Evolutionary conservation across 2,888 invertebrate genomes (phyloP).

Genomic region (Luperina testacea): DNA sequence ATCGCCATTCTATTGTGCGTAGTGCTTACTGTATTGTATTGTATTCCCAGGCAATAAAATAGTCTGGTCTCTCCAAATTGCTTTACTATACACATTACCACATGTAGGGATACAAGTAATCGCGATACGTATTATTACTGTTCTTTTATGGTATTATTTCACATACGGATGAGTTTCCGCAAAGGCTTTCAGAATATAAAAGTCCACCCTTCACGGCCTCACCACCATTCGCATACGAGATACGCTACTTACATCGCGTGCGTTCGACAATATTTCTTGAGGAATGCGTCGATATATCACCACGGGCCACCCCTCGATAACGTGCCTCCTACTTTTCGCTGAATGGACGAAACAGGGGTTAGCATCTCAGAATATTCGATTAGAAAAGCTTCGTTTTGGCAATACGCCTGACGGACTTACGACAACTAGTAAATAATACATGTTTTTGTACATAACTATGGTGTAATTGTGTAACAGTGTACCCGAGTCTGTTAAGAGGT

Average conservation of each 20-base stretch:
- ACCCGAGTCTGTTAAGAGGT: not conserved
- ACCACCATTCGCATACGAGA: slow-evolving; percentile 69
- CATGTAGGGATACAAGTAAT: slow-evolving; percentile 52
- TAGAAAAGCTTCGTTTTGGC: slow-evolving; percentile 50
- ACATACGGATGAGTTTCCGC: slow-evolving; percentile 63
- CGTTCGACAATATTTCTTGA: slow-evolving; percentile 81
- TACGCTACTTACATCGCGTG: slow-evolving; percentile 78
- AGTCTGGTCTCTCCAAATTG: slow-evolving; percentile 34
- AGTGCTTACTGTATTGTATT: slow-evolving; percentile 9
- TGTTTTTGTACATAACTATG: not conserved
- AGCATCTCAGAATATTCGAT: slow-evolving; percentile 52
- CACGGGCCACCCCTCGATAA: slow-evolving; percentile 80
- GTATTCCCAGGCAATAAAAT: slow-evolving; percentile 23
- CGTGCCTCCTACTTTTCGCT: slow-evolving; percentile 80
- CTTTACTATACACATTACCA: slow-evolving; percentile 45
- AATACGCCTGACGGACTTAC: slow-evolving; percentile 45
- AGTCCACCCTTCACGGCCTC: slow-evolving; percentile 58
- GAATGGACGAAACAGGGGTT: slow-evolving; percentile 72
- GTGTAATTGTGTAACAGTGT: not conserved
- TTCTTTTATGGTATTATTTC: slow-evolving; percentile 61
- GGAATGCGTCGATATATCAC: slow-evolving; percentile 85
- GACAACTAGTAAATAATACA: slow-evolving; percentile 15
- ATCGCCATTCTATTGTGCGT: slow-evolving; percentile 14
- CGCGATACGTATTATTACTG: slow-evolving; percentile 50
- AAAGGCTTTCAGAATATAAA: slow-evolving; percentile 66